Evolutionary conservation across 2,888 invertebrate genomes (phyloP).

Genomic region (Hydraecia micacea): DNA sequence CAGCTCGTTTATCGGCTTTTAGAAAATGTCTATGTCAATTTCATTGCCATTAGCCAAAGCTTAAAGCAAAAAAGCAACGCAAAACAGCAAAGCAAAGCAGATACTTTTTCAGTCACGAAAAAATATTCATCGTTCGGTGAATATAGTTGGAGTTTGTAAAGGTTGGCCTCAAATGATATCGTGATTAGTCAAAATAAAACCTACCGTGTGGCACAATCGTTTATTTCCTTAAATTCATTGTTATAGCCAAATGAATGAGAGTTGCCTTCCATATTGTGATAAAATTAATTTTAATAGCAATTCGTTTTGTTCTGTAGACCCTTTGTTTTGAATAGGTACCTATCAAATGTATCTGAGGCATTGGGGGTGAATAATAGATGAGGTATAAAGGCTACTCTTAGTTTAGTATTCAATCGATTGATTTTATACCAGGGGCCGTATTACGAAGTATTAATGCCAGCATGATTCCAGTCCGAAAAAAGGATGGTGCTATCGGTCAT

Average conservation of each 20-base stretch:
- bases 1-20: conserved; percentile 39
- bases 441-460: background rate
- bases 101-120: conserved; percentile 18
- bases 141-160: background rate
- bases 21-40: conserved; percentile 22
- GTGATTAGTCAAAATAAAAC: conserved; percentile 50
- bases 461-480: background rate
- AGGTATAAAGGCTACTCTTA: conserved; percentile 15
- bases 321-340: conserved; percentile 51
- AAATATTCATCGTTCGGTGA: conserved; percentile 9
- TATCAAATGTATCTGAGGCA: conserved; percentile 54
- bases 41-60: conserved; percentile 8
- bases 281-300: conserved; percentile 44
- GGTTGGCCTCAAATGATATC: conserved; percentile 16
- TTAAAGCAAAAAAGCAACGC: too few species aligned
- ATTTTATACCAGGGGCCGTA: conserved; percentile 11
- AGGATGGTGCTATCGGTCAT: background rate
- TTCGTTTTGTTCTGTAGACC: conserved; percentile 11
- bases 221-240: conserved; percentile 43
- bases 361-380: conserved; percentile 58
- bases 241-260: conserved; percentile 36
- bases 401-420: conserved; percentile 25
- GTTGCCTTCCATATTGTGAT: conserved; percentile 18
- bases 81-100: background rate
- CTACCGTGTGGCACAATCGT: conserved; percentile 45